Evolutionary conservation across 2,113 vertebrate genomes (phyloP).

Genomic region (Rhea americana): DNA sequence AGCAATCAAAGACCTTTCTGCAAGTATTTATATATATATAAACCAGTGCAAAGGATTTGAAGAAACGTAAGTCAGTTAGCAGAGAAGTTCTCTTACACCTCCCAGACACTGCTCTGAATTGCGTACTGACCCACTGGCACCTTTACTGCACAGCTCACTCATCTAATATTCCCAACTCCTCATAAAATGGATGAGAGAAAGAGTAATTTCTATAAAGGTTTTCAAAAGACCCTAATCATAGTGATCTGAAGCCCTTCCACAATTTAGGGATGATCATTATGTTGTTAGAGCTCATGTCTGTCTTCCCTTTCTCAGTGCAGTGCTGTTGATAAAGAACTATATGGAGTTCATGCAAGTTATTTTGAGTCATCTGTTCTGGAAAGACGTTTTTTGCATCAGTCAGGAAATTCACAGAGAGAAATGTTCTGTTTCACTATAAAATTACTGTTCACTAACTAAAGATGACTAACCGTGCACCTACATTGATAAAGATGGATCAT

Average conservation of each 20-base stretch:
- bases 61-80: background rate
- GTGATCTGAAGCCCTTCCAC: background rate
- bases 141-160: background rate
- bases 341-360: background rate
- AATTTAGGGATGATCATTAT: background rate
- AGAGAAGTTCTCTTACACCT: background rate
- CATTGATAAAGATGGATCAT: background rate
- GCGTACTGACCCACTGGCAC: background rate
- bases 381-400: background rate
- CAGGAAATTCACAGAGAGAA: background rate
- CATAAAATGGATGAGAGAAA: background rate
- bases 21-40: background rate
- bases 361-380: background rate
- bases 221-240: background rate
- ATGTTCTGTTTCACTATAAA: background rate
- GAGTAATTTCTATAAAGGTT: background rate
- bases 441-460: background rate
- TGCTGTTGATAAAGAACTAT: background rate
- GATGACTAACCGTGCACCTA: rapidly evolving
- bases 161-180: background rate
- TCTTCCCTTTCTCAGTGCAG: background rate
- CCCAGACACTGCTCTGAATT: background rate
- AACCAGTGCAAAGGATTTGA: background rate
- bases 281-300: background rate
- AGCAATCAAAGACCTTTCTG: background rate